A percentile compares a stretch with the other conserved stretches of the same genome.
Evolutionary conservation across 2,113 vertebrate species (phyloP).

Genomic region (Calidris pygmaea): DNA sequence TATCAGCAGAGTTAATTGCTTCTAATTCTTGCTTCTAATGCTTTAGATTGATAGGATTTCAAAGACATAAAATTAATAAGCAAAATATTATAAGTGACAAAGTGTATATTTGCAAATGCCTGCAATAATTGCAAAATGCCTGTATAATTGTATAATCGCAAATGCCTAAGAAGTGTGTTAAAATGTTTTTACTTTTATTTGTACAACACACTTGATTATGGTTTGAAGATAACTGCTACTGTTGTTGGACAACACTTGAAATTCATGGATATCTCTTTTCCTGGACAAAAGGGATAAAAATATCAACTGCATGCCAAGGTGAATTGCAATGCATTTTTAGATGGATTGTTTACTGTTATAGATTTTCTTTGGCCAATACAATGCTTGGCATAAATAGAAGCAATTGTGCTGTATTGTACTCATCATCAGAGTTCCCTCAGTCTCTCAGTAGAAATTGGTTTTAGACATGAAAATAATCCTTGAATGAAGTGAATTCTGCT

Average conservation of each 20-base stretch:
- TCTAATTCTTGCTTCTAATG: background rate
- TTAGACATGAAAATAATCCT: conserved; percentile 61
- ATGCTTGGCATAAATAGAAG: conserved; percentile 30
- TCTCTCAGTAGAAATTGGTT: conserved; percentile 41
- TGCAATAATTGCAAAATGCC: too few species aligned
- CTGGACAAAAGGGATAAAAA: background rate
- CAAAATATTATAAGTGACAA: background rate
- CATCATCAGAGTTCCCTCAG: conserved; percentile 9
- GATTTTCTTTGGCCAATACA: background rate
- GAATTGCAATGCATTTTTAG: conserved; percentile 18
- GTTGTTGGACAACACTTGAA: background rate
- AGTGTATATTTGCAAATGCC: fast-evolving
- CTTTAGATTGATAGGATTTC: background rate
- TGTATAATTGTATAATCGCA: background rate
- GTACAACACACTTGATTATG: background rate
- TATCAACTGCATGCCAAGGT: background rate
- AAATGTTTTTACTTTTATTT: background rate
- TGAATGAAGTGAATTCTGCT: conserved; percentile 54
- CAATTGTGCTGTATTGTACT: conserved; percentile 36
- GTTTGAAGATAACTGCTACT: background rate
- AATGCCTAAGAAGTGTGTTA: background rate
- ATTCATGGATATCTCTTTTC: background rate
- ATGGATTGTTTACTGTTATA: background rate
- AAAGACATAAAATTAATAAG: background rate
- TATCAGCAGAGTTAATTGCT: background rate